Evolutionary conservation across 2,113 vertebrate species (phyloP), one percentile per base, ranked within the genome.

Genomic region (Atrichornis clamosus): DNA sequence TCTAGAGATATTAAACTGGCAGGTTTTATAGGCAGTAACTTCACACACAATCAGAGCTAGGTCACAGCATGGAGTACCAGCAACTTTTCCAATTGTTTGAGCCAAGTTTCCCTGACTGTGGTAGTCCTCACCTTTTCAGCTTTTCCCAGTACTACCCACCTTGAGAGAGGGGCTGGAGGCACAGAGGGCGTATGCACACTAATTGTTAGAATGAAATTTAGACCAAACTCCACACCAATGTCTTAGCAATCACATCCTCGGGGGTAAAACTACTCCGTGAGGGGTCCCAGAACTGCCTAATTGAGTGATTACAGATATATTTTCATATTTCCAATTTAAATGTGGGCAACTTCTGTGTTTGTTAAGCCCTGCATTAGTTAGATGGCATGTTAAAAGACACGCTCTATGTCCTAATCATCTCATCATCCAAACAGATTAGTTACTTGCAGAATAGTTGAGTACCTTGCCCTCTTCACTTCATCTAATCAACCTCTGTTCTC

Each of bases 11-110:
- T 72, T 91, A 41, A 85, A 76, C 49, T 26, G 41, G 41, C 5
- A 5, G n/a, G 58, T 85, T 94, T 87, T 88, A 88, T 24, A 91
- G 59, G 46, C 49, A 89, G 22, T 73, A 88, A 80, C 49, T 93
- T 85, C 78, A 76, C 28, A 91, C 27, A 68, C 60, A 67, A 55
- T 52, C 69, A 91, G 64, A 87, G 18, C 15, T 41, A 60, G 27
- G 56, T 82, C 58, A 60, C 28, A 42, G 13, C 13, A 8, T 41
- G 53, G 8, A 87, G 19, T 44, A 79, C 15, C 19, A 87, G 21
- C 7, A 74, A 41, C 28, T 68, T 49, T 72, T 70, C 52, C 68
- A 64, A 84, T 13, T 0, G 13, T 53, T 68, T 60, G 10, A 64
- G 22, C 6, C 20, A 68, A 39, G 26, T 83, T 96, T 90, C 70